Percentiles rank a stretch among this genome's conserved stretches.
These are phyloP conservation scores for Microplitis manilae DNA, from an alignment of 2,888 invertebrate species.

Conservation along the genomic window DNA sequence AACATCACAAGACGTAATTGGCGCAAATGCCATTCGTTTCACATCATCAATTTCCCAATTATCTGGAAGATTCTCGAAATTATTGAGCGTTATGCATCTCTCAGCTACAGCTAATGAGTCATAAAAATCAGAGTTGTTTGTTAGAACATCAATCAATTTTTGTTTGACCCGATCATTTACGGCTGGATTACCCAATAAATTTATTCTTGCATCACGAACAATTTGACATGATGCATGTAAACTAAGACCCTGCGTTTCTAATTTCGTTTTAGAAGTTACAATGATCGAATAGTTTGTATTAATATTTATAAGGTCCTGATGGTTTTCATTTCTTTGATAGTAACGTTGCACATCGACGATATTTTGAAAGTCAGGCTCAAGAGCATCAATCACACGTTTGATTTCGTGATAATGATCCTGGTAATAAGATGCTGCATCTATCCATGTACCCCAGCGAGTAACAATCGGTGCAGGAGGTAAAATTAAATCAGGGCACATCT, in stretches of 20 bases:
- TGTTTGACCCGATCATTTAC: neutral
- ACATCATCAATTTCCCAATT: neutral
- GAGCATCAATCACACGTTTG: neutral
- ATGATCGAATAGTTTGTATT: neutral
- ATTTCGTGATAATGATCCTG: neutral
- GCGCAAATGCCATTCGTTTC: neutral
- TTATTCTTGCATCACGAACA: neutral
- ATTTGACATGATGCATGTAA: neutral
- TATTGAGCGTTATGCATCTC: neutral
- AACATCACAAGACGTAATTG: neutral
- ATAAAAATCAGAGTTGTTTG: neutral
- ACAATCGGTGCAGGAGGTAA: slow-evolving; percentile 12
- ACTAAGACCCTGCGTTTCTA: neutral
- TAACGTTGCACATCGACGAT: neutral
- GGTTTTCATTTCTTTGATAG: neutral
- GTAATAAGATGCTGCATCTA: neutral
- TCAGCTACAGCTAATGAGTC: neutral
- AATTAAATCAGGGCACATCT: neutral
- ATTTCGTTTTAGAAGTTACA: neutral
- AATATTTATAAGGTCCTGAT: neutral
- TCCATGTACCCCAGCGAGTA: slow-evolving; percentile 7
- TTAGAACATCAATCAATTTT: neutral
- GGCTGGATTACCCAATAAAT: neutral
- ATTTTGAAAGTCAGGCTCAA: neutral
- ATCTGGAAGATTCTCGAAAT: neutral